These are phyloP conservation scores for Leucoma salicis DNA, from an alignment of 2,888 invertebrate genomes.

Conservation along the genomic window DNA sequence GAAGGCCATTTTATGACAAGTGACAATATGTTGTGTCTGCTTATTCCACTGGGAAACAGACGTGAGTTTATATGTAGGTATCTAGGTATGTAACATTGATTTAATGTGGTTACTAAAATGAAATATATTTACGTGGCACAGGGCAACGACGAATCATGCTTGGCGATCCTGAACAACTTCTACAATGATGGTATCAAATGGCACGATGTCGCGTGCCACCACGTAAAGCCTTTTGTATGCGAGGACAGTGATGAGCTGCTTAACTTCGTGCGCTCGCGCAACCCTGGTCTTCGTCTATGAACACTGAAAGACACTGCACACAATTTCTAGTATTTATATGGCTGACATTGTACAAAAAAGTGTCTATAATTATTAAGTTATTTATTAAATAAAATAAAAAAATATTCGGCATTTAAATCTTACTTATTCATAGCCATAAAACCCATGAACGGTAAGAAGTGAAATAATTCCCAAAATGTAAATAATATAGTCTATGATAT, in stretches of 20 bases:
- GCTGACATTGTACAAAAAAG: slow-evolving; percentile 77
- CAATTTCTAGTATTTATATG: slow-evolving; percentile 59
- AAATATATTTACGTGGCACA: slow-evolving; percentile 43
- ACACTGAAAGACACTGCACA: slow-evolving; percentile 22
- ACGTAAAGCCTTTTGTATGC: slow-evolving; percentile 93
- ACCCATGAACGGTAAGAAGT: slow-evolving; percentile 14
- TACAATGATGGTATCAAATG: slow-evolving; percentile 94
- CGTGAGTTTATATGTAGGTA: no score
- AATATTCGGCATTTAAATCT: slow-evolving; percentile 31
- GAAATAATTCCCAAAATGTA: slow-evolving; percentile 12
- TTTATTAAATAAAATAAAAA: slow-evolving; percentile 64
- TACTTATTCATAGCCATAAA: slow-evolving; percentile 32
- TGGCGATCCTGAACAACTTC: slow-evolving; percentile 95
- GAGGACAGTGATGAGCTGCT: slow-evolving; percentile 95
- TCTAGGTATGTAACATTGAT: no score
- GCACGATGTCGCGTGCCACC: slow-evolving; percentile 94
- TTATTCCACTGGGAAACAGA: no score
- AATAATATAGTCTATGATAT: not conserved
- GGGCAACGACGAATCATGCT: slow-evolving; percentile 95
- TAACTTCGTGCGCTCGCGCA: slow-evolving; percentile 94
- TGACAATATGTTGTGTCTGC: no score
- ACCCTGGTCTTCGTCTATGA: slow-evolving; percentile 91
- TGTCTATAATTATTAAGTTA: slow-evolving; percentile 70
- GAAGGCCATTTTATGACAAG: no score
- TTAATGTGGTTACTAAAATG: no score